These are phyloP conservation scores for Rhagium mordax DNA, from an alignment of 2,888 invertebrate species.

Conservation along the genomic window DNA sequence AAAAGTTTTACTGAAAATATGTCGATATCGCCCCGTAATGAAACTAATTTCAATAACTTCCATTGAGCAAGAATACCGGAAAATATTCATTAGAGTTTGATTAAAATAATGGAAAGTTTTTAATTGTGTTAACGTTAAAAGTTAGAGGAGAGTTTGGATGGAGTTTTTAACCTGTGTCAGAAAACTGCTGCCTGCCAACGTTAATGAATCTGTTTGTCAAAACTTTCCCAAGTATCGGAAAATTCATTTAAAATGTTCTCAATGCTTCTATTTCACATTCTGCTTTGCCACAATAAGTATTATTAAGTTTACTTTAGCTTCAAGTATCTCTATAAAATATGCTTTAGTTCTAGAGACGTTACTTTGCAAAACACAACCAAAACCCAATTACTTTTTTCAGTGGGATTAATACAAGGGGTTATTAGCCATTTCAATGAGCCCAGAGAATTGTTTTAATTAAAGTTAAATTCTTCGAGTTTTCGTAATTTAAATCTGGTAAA, in stretches of 20 bases:
- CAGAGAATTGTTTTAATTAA: neutral
- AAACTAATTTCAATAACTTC: neutral
- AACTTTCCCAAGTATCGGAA: conserved; percentile 48
- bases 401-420: conserved; percentile 31
- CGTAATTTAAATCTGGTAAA: neutral
- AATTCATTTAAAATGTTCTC: conserved; percentile 50
- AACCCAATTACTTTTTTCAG: conserved; percentile 42
- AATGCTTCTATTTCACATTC: conserved; percentile 40
- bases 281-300: conserved; percentile 43
- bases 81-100: conserved; percentile 45
- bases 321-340: neutral
- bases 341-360: neutral
- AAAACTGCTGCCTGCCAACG: conserved; percentile 39
- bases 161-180: conserved; percentile 48
- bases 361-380: conserved; percentile 6
- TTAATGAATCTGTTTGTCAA: conserved; percentile 52
- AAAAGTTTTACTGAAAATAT: neutral
- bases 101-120: conserved; percentile 49
- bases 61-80: conserved; percentile 2
- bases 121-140: conserved; percentile 50
- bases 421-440: conserved; percentile 32
- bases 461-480: neutral
- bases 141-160: conserved; percentile 43
- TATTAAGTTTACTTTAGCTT: conserved; percentile 38
- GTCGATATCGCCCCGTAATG: neutral